Evolutionary conservation across 2,797 vertebrate genomes (phyloP).

Genomic region (Eulemur albifrons): DNA sequence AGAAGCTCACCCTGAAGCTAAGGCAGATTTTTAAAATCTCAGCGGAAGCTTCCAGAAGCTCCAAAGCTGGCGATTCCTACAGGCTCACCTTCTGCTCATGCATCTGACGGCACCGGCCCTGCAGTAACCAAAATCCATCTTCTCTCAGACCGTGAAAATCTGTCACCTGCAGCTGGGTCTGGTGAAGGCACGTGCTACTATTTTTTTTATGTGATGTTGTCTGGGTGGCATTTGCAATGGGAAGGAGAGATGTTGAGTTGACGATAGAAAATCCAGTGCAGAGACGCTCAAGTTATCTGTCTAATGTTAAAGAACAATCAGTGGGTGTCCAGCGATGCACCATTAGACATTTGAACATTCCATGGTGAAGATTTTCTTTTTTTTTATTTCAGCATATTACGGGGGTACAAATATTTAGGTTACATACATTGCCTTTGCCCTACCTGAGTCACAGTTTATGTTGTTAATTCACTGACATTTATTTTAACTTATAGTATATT

Average conservation of each 20-base stretch:
- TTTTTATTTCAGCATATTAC: too few relatives aligned
- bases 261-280: background rate
- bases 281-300: background rate
- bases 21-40: background rate
- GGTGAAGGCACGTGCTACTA: background rate
- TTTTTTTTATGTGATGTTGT: background rate
- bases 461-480: background rate
- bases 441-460: too few relatives aligned
- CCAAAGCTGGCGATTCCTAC: background rate
- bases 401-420: too few relatives aligned
- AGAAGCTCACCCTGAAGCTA: background rate
- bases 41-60: background rate
- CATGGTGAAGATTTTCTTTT: background rate
- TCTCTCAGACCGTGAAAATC: accelerated
- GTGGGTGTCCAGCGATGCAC: too few relatives aligned
- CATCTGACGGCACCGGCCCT: background rate
- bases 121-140: background rate
- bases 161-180: background rate
- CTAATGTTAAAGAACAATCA: background rate
- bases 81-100: background rate
- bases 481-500: background rate
- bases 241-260: accelerated
- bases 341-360: background rate
- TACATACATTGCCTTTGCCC: too few relatives aligned
- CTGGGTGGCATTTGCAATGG: accelerated